These are phyloP conservation scores for Meloidogyne hapla DNA, from an alignment of 1,140 invertebrate genomes.

Conservation along the genomic window DNA sequence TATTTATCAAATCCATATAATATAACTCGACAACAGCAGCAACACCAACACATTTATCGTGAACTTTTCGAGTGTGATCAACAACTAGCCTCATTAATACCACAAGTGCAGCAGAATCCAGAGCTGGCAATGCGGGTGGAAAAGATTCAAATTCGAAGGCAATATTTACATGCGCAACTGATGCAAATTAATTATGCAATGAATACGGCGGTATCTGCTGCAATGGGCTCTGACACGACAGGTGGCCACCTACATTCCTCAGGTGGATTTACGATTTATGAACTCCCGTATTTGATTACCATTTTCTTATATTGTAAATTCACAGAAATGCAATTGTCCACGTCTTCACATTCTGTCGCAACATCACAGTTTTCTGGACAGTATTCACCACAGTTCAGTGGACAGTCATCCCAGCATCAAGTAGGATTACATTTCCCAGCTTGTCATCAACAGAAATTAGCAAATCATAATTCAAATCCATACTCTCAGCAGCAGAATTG, in stretches of 20 bases:
- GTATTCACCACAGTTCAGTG: neutral
- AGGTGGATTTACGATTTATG: neutral
- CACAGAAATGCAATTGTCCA: neutral
- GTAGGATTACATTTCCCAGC: neutral
- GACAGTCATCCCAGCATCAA: neutral
- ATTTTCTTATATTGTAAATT: no score
- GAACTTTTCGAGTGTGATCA: constrained; percentile 26
- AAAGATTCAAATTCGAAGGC: constrained; percentile 13
- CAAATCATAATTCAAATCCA: neutral
- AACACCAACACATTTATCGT: constrained; percentile 26
- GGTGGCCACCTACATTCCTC: neutral
- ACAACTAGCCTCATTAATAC: constrained; percentile 4
- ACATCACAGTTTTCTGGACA: neutral
- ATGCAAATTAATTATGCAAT: constrained; percentile 21
- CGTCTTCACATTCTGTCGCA: neutral
- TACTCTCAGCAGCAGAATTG: neutral
- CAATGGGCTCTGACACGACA: neutral
- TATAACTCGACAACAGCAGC: constrained; percentile 13
- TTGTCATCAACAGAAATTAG: constrained; percentile 1
- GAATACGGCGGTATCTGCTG: neutral
- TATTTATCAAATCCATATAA: constrained; percentile 9
- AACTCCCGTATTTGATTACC: no score
- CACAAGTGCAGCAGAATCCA: constrained; percentile 20
- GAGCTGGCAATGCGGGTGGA: constrained; percentile 18
- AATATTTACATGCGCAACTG: constrained; percentile 24